These are phyloP conservation scores for Genyomyrus donnyi DNA, from an alignment of 2,113 vertebrate species.

Conservation along the genomic window DNA sequence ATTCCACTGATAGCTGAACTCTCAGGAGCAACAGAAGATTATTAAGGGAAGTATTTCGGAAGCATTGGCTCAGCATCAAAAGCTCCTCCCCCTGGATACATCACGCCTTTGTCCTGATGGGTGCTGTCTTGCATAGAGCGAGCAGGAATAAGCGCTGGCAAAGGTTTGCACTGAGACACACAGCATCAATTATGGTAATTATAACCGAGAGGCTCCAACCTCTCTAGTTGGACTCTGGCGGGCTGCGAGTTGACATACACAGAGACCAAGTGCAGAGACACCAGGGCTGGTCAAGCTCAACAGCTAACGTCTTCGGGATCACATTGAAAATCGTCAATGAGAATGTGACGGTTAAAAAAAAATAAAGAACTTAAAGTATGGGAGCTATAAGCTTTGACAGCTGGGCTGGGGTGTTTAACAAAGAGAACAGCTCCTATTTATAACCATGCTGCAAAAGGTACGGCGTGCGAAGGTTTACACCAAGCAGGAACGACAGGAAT, in stretches of 20 bases:
- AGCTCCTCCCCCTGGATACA: background rate
- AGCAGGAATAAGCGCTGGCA: background rate
- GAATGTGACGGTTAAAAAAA: background rate
- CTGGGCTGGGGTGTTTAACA: background rate
- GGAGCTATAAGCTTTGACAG: background rate
- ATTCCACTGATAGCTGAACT: background rate
- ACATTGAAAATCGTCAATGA: background rate
- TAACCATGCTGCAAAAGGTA: background rate
- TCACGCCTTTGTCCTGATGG: background rate
- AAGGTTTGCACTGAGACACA: background rate
- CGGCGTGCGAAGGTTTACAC: background rate
- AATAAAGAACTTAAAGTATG: background rate
- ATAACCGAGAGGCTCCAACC: background rate
- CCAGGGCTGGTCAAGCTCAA: background rate
- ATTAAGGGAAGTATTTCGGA: background rate
- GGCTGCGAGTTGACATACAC: background rate
- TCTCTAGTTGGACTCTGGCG: background rate
- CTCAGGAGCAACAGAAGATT: background rate
- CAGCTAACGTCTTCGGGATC: background rate
- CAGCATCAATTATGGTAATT: background rate
- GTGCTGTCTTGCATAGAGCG: background rate
- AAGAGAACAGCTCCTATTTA: background rate
- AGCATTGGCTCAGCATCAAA: background rate
- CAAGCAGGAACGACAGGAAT: background rate
- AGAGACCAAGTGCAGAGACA: background rate